Conservation (phyloP, 2,888 invertebrate species). For the Hypsopygia costalis region DNA sequence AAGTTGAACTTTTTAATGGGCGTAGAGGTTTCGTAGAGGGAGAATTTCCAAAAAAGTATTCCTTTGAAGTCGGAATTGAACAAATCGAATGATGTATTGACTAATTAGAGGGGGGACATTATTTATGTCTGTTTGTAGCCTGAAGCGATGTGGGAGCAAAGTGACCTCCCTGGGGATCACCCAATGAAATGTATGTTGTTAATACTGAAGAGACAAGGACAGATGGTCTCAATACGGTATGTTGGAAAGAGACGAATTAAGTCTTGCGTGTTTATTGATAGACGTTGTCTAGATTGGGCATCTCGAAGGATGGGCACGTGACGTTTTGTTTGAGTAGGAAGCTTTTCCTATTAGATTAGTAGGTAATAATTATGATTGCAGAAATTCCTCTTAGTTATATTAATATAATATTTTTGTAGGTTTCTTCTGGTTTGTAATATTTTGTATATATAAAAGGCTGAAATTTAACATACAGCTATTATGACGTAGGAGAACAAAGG, state of each 20-base stretch:
- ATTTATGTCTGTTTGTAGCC: conserved; percentile 42
- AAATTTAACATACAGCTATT: too few relatives aligned
- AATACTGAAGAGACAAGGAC: conserved; percentile 1
- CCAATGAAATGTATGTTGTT: background rate
- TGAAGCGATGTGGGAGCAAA: conserved; percentile 22
- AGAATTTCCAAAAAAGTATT: conserved; percentile 22
- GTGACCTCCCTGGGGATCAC: background rate
- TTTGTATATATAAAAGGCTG: too few relatives aligned
- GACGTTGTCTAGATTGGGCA: background rate
- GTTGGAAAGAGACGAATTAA: conserved; percentile 1
- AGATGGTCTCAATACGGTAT: background rate
- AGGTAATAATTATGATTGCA: too few relatives aligned
- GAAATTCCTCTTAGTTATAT: too few relatives aligned
- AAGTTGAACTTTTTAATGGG: conserved; percentile 7
- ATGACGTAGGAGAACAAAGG: too few relatives aligned
- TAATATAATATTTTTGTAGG: too few relatives aligned
- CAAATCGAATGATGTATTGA: conserved; percentile 39
- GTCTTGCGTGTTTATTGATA: background rate
- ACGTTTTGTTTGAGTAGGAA: too few relatives aligned
- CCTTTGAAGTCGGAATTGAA: conserved; percentile 36
- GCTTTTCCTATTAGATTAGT: too few relatives aligned
- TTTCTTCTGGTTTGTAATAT: too few relatives aligned
- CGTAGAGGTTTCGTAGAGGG: conserved; percentile 11
- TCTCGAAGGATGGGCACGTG: too few relatives aligned
- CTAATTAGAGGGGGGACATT: conserved; percentile 45